Evolutionary conservation across 2,113 vertebrate species (phyloP).

Genomic region (Indri indri): DNA sequence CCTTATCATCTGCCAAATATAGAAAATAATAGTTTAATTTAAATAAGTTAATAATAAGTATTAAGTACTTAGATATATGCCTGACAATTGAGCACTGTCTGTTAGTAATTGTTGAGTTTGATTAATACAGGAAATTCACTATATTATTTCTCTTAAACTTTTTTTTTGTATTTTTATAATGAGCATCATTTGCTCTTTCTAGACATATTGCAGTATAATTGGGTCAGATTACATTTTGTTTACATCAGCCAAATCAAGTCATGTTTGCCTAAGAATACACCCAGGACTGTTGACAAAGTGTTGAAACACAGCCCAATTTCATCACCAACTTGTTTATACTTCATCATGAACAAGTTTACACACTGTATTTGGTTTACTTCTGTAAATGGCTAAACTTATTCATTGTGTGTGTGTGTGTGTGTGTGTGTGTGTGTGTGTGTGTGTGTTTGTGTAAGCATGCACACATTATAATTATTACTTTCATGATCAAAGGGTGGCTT

Average conservation of each 20-base stretch:
- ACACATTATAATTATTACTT: not conserved
- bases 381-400: not conserved
- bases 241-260: slow-evolving; percentile 58
- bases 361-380: not conserved
- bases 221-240: slow-evolving; percentile 49
- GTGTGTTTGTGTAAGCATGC: not conserved
- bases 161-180: not conserved
- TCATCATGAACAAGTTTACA: not conserved
- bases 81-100: not conserved
- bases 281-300: not conserved
- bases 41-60: not conserved
- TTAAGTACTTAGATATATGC: not conserved
- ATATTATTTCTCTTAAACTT: not conserved
- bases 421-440: too few species aligned
- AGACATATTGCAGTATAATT: slow-evolving; percentile 4
- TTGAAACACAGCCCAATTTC: slow-evolving; percentile 20
- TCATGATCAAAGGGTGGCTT: not conserved
- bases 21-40: not conserved
- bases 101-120: not conserved
- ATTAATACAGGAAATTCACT: not conserved
- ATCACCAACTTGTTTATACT: slow-evolving; percentile 20
- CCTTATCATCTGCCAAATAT: not conserved
- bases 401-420: not conserved
- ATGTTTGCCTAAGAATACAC: slow-evolving; percentile 35
- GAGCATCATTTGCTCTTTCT: not conserved